Percentiles rank a stretch among this genome's conserved stretches.
These are phyloP conservation scores for Carapus acus DNA, from an alignment of 2,797 vertebrate genomes.

Conservation along the genomic window DNA sequence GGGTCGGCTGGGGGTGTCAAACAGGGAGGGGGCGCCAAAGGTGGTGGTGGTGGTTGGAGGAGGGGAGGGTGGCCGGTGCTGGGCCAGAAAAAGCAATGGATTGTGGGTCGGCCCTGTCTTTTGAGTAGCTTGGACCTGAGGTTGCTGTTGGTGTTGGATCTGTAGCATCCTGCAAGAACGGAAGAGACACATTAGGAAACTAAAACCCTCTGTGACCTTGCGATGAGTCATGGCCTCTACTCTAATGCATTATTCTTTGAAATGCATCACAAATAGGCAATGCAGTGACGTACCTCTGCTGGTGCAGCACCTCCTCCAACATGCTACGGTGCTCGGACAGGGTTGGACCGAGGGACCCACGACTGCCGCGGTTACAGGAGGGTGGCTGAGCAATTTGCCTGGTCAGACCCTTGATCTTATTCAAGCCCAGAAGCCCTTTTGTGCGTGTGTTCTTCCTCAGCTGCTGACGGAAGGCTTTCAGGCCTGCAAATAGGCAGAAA, in stretches of 20 bases:
- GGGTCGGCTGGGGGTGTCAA: constrained; percentile 60
- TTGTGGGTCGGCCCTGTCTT: constrained; percentile 75
- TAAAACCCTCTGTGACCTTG: too few relatives aligned
- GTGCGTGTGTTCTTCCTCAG: constrained; percentile 87
- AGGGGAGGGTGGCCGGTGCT: constrained; percentile 67
- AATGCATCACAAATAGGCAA: too few relatives aligned
- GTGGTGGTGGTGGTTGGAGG: constrained; percentile 47
- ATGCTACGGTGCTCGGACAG: constrained; percentile 78
- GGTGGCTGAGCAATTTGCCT: constrained; percentile 81
- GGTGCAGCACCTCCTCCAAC: constrained; percentile 88
- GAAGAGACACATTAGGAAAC: constrained; percentile 15
- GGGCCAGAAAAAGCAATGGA: constrained; percentile 68
- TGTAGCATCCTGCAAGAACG: constrained; percentile 84
- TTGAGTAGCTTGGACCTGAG: constrained; percentile 69
- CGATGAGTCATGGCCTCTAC: too few relatives aligned
- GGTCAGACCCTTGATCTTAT: constrained; percentile 92
- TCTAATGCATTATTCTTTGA: too few relatives aligned
- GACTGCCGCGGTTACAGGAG: constrained; percentile 76
- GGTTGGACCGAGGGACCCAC: constrained; percentile 76
- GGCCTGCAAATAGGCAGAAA: constrained; percentile 69
- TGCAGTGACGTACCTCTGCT: constrained; percentile 80
- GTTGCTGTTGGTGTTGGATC: constrained; percentile 83
- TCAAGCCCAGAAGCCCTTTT: constrained; percentile 89
- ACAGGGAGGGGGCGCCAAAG: constrained; percentile 61
- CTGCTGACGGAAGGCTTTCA: constrained; percentile 95